Base-by-base conservation (phyloP, 1,140 invertebrate genomes). In the Notospermus geniculatus region DNA sequence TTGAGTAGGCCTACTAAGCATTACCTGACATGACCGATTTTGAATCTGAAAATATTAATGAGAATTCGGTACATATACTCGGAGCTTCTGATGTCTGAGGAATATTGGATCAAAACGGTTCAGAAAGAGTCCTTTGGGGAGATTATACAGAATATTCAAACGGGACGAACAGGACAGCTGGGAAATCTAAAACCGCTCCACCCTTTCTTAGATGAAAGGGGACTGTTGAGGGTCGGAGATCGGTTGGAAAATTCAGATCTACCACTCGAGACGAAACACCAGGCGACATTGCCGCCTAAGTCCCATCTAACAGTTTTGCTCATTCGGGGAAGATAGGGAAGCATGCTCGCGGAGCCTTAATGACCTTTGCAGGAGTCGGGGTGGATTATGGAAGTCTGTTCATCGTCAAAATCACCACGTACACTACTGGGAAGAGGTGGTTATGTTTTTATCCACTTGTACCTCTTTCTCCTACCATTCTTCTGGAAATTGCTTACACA, bases 361-460 rank as follows among this genome's bases (percentile, higher is more conserved):
- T 19, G 5, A 13, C 7, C n/a, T 56, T 54, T 30, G 15, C 19
- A 13, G 11, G 22, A 11, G 11, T 29, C 25, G 60, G 39, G 17
- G 52, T 63, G 1, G 64, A 66, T 50, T 66, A 29, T 59, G 53
- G 2, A 1, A 60, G 64, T 17, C 60, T 60, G 2, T 63, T 66
- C 28, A 52, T 56, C 1, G 50, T 30, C 2, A 43, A 64, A 54
- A 52, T 45, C 7, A 4, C 46, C 15, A 52, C 57, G 50, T 56
- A 57, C 25, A 17, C 11, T 9, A 2, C 52, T 11, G 56, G 30
- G 27, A 63, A 63, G 32, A 7, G 64, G 45, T 66, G 57, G 19
- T 11, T 56, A 19, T 65, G 63, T 54, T 29, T 62, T n/a, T n/a
- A 53, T 65, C 62, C 54, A 62, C 60, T 28, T 65, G 63, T 62